phyloP scores from a whole-genome alignment of 2,113 vertebrate species.

The Verasper variegatus region DNA sequence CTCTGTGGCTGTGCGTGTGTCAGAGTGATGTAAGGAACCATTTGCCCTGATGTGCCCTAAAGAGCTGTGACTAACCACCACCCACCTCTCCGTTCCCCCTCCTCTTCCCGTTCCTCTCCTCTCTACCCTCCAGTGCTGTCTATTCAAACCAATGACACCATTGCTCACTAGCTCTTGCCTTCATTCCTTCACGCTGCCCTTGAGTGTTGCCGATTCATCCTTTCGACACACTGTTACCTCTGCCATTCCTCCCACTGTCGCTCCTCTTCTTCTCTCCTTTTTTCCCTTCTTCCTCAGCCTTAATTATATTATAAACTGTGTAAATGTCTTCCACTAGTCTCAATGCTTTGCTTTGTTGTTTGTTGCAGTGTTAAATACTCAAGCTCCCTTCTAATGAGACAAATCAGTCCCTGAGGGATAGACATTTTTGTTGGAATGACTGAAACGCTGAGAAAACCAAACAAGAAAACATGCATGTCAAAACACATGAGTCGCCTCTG shows the following conservation, averaged over 20 bases:
- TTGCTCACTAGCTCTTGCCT: conserved; percentile 37
- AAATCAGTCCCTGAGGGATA: conserved; percentile 46
- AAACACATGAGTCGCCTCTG: conserved; percentile 52
- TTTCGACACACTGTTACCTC: conserved; percentile 13
- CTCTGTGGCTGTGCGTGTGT: conserved; percentile 53
- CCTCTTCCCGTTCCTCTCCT: conserved; percentile 28
- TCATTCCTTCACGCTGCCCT: conserved; percentile 43
- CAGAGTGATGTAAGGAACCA: conserved; percentile 61
- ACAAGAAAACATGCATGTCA: conserved; percentile 73
- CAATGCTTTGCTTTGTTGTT: conserved; percentile 13
- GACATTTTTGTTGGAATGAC: conserved; percentile 58
- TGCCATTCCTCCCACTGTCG: conserved; percentile 26
- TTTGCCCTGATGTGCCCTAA: conserved; percentile 60
- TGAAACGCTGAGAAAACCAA: conserved; percentile 66
- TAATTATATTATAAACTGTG: not conserved
- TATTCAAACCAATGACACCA: conserved; percentile 65
- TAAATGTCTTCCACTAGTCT: not conserved
- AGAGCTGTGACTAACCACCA: conserved; percentile 65
- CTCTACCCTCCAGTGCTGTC: conserved; percentile 51
- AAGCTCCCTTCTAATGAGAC: conserved; percentile 29
- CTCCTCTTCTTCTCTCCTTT: conserved; percentile 1
- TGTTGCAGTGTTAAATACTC: not conserved
- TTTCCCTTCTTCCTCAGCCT: not conserved
- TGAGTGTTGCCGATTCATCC: conserved; percentile 49
- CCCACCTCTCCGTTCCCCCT: conserved; percentile 24